A percentile compares a stretch with the other conserved stretches of the same genome.
These are phyloP conservation scores for Alviniconcha strummeri DNA, from an alignment of 2,888 invertebrate species.

Conservation along the genomic window DNA sequence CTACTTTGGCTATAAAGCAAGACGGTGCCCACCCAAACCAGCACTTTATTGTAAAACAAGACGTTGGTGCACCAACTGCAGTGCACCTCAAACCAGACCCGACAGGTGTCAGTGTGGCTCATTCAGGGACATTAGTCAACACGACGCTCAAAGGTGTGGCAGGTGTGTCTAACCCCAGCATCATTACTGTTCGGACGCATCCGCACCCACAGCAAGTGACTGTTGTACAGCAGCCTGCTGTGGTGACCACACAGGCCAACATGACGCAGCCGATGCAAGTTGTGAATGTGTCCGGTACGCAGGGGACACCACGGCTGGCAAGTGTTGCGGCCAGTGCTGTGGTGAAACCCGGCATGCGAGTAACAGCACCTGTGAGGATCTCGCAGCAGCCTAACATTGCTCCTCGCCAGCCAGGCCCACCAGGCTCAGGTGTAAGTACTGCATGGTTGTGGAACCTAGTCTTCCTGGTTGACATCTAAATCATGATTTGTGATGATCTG, in stretches of 20 bases:
- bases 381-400: constrained; percentile 59
- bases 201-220: constrained; percentile 50
- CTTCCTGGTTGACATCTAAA: no score
- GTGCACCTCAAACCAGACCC: constrained; percentile 39
- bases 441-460: no score
- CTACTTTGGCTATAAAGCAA: constrained; percentile 39
- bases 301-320: constrained; percentile 38
- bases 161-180: constrained; percentile 50
- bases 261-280: constrained; percentile 51
- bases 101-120: constrained; percentile 18
- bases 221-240: constrained; percentile 58
- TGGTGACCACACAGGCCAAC: constrained; percentile 53
- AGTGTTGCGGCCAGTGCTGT: constrained; percentile 31
- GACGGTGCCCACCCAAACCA: constrained; percentile 43
- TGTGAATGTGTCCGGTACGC: constrained; percentile 49
- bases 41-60: constrained; percentile 43
- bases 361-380: constrained; percentile 42
- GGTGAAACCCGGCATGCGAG: constrained; percentile 37
- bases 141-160: constrained; percentile 39
- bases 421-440: constrained; percentile 37
- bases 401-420: constrained; percentile 59
- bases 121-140: constrained; percentile 37
- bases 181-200: constrained; percentile 62
- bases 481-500: no score
- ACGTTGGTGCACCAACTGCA: constrained; percentile 30